phyloP scores from a whole-genome alignment of 2,888 invertebrate species.

The Baronia brevicornis region DNA sequence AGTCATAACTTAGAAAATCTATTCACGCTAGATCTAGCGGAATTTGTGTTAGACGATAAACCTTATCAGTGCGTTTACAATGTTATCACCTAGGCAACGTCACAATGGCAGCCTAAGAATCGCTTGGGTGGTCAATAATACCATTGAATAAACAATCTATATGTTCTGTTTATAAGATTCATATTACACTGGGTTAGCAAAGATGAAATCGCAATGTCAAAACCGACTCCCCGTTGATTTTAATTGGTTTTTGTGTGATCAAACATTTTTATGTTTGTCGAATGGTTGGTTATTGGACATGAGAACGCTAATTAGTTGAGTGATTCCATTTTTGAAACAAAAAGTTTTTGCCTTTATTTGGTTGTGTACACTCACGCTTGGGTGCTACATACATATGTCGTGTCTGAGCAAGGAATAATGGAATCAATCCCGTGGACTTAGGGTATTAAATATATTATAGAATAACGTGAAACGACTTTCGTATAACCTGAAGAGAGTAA shows the following conservation, averaged over 20 bases:
- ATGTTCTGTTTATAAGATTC: slow-evolving; percentile 3
- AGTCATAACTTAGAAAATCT: slow-evolving; percentile 1
- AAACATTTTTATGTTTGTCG: slow-evolving; percentile 13
- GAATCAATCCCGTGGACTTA: slow-evolving; percentile 3
- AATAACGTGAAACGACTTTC: not conserved
- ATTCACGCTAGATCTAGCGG: slow-evolving; percentile 2
- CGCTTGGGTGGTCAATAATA: slow-evolving; percentile 11
- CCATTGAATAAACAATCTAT: slow-evolving; percentile 9
- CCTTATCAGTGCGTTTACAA: slow-evolving; percentile 7
- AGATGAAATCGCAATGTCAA: slow-evolving; percentile 8
- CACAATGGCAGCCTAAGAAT: slow-evolving; percentile 13
- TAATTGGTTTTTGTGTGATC: slow-evolving; percentile 13
- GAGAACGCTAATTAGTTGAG: slow-evolving; percentile 12
- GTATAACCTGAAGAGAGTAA: slow-evolving; percentile 2
- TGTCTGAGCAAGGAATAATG: not conserved
- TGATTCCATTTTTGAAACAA: slow-evolving; percentile 11
- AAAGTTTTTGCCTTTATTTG: slow-evolving; percentile 12
- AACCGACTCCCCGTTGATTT: slow-evolving; percentile 1
- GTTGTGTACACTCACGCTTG: slow-evolving; percentile 6
- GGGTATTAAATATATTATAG: slow-evolving; percentile 3
- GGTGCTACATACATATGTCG: not conserved
- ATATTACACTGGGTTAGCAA: slow-evolving; percentile 1
- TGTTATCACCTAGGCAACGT: slow-evolving; percentile 8
- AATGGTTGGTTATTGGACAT: slow-evolving; percentile 3
- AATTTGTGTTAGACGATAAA: slow-evolving; percentile 12